Evolutionary conservation across 2,888 invertebrate species (phyloP).

Genomic region (Macrophya annulata): DNA sequence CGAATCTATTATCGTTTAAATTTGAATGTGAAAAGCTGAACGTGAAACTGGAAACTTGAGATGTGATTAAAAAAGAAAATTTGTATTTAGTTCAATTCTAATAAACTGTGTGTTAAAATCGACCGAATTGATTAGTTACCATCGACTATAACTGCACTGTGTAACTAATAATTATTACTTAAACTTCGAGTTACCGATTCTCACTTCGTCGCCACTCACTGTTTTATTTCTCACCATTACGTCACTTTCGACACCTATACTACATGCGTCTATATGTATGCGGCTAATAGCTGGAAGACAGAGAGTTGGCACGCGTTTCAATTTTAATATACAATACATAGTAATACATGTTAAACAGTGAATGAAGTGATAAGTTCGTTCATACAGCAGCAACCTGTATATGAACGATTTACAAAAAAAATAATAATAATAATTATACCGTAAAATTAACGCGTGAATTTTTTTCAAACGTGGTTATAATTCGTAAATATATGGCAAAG

Average conservation of each 20-base stretch:
- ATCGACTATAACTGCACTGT: background rate
- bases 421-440: background rate
- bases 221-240: constrained; percentile 48
- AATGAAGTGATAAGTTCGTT: background rate
- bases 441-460: background rate
- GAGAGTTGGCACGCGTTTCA: background rate
- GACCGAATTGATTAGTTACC: background rate
- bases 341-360: background rate
- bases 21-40: background rate
- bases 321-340: background rate
- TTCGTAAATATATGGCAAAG: background rate
- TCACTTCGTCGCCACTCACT: constrained; percentile 9
- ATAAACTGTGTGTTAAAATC: too few species aligned
- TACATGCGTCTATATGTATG: background rate
- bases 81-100: too few species aligned
- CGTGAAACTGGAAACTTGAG: background rate
- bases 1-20: background rate
- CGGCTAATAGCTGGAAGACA: background rate
- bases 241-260: constrained; percentile 47
- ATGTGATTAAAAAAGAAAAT: background rate
- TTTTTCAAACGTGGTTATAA: background rate
- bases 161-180: constrained; percentile 16
- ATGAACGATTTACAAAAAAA: too few species aligned
- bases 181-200: constrained; percentile 29
- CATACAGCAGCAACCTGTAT: too few species aligned